phyloP scores from a whole-genome alignment of 2,113 vertebrate genomes.

The Lynx canadensis region DNA sequence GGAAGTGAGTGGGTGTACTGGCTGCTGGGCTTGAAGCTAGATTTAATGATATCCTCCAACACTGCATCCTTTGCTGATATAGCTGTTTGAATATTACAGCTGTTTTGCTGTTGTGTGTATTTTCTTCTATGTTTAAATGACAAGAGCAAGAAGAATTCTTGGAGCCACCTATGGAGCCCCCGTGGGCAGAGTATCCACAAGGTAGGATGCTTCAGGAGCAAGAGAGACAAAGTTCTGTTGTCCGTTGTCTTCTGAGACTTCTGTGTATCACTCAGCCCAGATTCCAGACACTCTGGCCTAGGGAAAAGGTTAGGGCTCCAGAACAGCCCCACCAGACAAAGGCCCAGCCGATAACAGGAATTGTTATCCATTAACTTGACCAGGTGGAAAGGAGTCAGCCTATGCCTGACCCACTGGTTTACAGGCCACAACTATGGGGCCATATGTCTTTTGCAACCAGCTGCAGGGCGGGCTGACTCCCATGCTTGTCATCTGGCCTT shows the following conservation, averaged over 20 bases:
- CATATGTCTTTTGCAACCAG: neutral
- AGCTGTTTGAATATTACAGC: neutral
- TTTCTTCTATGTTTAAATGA: neutral
- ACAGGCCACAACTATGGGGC: neutral
- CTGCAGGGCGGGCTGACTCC: neutral
- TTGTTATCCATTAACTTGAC: neutral
- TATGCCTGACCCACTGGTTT: neutral
- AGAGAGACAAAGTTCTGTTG: neutral
- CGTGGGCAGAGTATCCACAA: neutral
- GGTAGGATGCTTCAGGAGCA: neutral
- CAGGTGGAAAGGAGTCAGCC: neutral
- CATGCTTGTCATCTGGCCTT: neutral
- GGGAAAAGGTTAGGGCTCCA: neutral
- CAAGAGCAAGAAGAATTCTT: neutral
- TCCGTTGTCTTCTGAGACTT: neutral
- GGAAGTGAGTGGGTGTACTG: constrained; percentile 58
- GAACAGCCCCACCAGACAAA: neutral
- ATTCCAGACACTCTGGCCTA: neutral
- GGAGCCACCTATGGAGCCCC: neutral
- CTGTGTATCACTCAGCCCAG: neutral
- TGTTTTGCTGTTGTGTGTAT: neutral
- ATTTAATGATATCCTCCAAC: constrained; percentile 14
- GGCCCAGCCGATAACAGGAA: neutral
- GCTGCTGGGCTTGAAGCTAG: neutral
- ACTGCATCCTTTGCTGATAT: neutral